Conservation (phyloP, 2,888 invertebrate species). For the Chorisops tibialis region DNA sequence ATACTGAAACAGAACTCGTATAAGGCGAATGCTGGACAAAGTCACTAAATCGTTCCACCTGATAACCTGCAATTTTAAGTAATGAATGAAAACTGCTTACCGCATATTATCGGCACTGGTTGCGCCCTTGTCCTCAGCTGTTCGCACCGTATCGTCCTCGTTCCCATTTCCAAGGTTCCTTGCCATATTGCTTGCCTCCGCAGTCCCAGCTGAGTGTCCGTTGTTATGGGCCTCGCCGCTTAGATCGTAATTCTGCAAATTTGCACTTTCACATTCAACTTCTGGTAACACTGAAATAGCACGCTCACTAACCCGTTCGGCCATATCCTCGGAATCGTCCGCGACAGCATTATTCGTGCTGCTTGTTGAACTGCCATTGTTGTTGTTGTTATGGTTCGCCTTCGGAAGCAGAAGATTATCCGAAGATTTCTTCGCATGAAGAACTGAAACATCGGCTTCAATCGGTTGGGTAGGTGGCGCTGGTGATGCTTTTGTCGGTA, state of each 20-base stretch:
- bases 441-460: conserved; percentile 49
- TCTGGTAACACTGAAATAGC: conserved; percentile 59
- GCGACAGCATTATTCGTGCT: conserved; percentile 20
- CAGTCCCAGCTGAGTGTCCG: background rate
- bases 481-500: conserved; percentile 45
- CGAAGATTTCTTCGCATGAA: conserved; percentile 36
- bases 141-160: background rate
- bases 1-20: no score
- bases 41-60: no score
- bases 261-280: conserved; percentile 60
- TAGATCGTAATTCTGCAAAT: conserved; percentile 46
- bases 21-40: no score
- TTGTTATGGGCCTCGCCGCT: conserved; percentile 50
- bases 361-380: conserved; percentile 25
- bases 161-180: background rate
- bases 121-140: background rate
- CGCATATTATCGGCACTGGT: background rate
- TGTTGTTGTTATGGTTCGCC: conserved; percentile 30
- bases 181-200: conserved; percentile 25
- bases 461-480: conserved; percentile 47
- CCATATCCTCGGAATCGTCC: conserved; percentile 36
- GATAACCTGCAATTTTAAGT: no score
- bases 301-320: conserved; percentile 50
- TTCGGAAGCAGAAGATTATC: conserved; percentile 23
- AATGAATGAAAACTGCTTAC: no score